phyloP scores from a whole-genome alignment of 2,888 invertebrate species.

The Cremastobaeus sp. region DNA sequence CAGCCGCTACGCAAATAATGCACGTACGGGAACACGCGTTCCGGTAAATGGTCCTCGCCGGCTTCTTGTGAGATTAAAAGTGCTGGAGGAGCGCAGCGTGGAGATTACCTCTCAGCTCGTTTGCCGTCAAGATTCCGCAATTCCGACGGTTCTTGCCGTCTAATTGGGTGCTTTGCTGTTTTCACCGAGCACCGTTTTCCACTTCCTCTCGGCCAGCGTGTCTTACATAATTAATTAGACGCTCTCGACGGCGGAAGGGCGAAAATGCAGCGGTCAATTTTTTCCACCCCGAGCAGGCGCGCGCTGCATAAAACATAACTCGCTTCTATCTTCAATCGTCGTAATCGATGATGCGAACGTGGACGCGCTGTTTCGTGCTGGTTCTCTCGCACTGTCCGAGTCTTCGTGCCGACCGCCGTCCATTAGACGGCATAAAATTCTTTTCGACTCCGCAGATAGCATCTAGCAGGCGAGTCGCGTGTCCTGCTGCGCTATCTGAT shows the following conservation, averaged over 20 bases:
- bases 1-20: conserved; percentile 46
- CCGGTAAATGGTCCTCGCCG: conserved; percentile 70
- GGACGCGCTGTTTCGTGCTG: conserved; percentile 36
- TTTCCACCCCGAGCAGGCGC: too few relatives aligned
- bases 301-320: conserved; percentile 52
- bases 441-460: conserved; percentile 75
- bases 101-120: conserved; percentile 60
- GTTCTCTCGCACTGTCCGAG: conserved; percentile 39
- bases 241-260: background rate
- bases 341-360: conserved; percentile 46
- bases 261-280: too few relatives aligned
- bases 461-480: conserved; percentile 75
- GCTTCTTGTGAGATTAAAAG: conserved; percentile 60
- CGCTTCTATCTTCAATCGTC: conserved; percentile 39
- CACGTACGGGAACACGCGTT: conserved; percentile 62
- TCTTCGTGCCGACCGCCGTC: conserved; percentile 66
- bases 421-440: conserved; percentile 77
- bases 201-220: conserved; percentile 32
- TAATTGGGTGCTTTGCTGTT: conserved; percentile 54
- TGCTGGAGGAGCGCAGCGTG: conserved; percentile 39
- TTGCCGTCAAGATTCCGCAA: conserved; percentile 60
- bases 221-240: conserved; percentile 48
- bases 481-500: conserved; percentile 76
- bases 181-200: conserved; percentile 12
- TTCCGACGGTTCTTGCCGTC: conserved; percentile 50